A percentile compares a stretch with the other conserved stretches of the same genome.
Conservation (phyloP, 2,113 vertebrate species). For the Sceloporus undulatus region DNA sequence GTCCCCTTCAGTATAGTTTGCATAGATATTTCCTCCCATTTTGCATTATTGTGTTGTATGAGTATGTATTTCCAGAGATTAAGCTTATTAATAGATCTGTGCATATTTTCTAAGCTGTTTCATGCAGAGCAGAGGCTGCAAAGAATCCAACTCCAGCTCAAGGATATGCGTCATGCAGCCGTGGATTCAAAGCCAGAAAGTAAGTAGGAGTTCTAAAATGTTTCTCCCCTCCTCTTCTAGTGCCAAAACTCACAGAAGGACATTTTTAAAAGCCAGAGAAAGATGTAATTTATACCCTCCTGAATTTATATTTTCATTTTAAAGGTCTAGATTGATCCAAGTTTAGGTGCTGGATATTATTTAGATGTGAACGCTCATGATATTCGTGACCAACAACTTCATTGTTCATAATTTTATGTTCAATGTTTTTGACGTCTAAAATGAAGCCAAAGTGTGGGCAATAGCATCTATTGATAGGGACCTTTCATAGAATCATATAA, state of each 20-base stretch:
- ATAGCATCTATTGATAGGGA: neutral
- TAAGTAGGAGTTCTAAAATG: constrained; percentile 77
- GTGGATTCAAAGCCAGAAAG: constrained; percentile 94
- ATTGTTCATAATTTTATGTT: neutral
- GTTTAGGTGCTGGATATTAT: neutral
- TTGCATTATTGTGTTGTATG: neutral
- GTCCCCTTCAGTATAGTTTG: neutral
- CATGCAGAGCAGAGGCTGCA: constrained; percentile 91
- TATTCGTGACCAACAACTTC: neutral
- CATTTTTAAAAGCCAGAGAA: constrained; percentile 7
- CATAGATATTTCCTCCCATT: neutral
- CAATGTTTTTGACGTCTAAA: neutral
- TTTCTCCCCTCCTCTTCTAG: neutral
- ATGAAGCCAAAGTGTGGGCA: neutral
- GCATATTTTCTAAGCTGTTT: constrained; percentile 86
- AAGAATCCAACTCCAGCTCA: constrained; percentile 90
- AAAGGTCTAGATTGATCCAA: neutral
- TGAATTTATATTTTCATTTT: constrained; percentile 3
- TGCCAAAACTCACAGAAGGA: constrained; percentile 22
- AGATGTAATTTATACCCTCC: neutral
- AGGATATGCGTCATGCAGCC: constrained; percentile 90
- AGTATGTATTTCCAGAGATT: constrained; percentile 40
- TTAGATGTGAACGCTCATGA: neutral
- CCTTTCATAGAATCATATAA: too few species aligned
- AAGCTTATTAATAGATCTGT: constrained; percentile 39